phyloP scores from a whole-genome alignment of 2,888 invertebrate genomes.

The Pristionchus fissidentatus region DNA sequence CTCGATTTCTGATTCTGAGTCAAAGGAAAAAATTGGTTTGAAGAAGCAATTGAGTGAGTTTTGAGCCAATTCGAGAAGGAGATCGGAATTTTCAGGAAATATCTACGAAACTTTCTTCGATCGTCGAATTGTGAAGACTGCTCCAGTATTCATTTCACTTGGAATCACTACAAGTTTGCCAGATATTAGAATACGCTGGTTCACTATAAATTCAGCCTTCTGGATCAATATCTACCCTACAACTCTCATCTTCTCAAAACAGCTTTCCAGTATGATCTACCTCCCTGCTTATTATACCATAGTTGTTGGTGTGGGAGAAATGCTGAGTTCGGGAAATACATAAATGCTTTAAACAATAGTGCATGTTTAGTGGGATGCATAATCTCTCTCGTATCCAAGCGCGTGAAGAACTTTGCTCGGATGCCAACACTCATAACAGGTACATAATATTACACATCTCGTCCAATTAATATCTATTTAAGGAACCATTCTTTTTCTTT shows the following conservation, averaged over 20 bases:
- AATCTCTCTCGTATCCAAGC: conserved; percentile 6
- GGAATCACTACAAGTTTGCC: conserved; percentile 51
- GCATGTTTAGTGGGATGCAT: conserved; percentile 1
- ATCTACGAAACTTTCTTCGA: conserved; percentile 49
- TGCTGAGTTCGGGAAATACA: neutral
- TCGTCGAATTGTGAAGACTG: conserved; percentile 50
- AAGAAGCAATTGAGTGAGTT: neutral
- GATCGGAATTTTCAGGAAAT: conserved; percentile 31
- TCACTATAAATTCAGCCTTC: too few species aligned
- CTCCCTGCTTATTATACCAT: neutral
- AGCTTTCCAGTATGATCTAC: neutral
- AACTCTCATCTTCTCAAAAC: neutral
- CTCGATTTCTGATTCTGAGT: too few species aligned
- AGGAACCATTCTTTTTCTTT: too few species aligned
- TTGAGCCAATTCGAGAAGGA: neutral
- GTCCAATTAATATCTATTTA: too few species aligned
- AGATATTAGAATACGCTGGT: neutral
- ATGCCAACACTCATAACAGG: neutral
- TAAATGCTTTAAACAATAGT: neutral
- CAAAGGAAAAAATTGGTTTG: neutral
- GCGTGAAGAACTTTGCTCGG: neutral
- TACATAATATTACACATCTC: too few species aligned
- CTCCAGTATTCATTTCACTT: conserved; percentile 52
- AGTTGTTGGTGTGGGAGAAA: neutral
- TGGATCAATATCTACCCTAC: conserved; percentile 5